phyloP scores from a whole-genome alignment of 2,888 invertebrate genomes.

The Agrochola circellaris region DNA sequence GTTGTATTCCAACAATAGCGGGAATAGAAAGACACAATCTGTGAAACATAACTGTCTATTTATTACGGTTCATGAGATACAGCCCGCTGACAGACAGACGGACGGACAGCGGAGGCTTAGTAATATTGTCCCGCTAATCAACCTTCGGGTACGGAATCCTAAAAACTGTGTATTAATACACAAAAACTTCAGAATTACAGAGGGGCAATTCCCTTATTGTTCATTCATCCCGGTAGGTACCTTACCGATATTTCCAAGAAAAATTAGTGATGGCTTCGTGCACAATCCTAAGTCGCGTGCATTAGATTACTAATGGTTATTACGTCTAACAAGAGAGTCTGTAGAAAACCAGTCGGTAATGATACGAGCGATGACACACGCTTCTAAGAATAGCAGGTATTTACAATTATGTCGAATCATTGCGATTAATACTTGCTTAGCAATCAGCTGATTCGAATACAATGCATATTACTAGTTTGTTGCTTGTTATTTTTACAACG shows the following conservation, averaged over 20 bases:
- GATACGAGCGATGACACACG: conserved; percentile 26
- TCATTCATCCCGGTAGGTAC: conserved; percentile 5
- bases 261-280: neutral
- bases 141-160: too few species aligned
- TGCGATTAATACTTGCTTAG: conserved; percentile 16
- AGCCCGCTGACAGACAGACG: too few species aligned
- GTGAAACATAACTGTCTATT: too few species aligned
- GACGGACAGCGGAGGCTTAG: too few species aligned
- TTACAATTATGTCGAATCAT: conserved; percentile 32
- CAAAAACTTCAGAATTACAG: neutral
- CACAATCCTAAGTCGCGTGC: conserved; percentile 5
- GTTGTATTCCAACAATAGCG: too few species aligned
- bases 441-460: conserved; percentile 23
- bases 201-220: neutral
- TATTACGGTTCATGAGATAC: too few species aligned
- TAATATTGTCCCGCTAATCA: too few species aligned
- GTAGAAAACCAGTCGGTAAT: conserved; percentile 19
- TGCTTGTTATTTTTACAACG: neutral
- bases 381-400: conserved; percentile 26
- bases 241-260: conserved; percentile 13
- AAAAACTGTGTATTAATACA: neutral
- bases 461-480: neutral
- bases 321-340: neutral
- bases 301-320: conserved; percentile 7
- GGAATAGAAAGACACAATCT: too few species aligned